Evolutionary conservation across 2,888 invertebrate species (phyloP).

Genomic region (Prenolepis imparis): DNA sequence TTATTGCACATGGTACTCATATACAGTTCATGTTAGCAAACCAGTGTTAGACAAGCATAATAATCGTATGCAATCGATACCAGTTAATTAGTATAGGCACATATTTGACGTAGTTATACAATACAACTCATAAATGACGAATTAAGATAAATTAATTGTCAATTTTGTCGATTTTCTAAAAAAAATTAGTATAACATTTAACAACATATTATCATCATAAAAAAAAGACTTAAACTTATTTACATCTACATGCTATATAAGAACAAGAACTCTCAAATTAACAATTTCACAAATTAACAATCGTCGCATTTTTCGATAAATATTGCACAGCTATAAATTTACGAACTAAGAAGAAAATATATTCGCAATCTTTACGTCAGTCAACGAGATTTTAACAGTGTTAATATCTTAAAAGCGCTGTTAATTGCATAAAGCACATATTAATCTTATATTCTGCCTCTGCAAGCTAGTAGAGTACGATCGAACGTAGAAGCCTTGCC

Average conservation of each 20-base stretch:
- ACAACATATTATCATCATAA: conserved; percentile 4
- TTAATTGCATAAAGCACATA: conserved; percentile 44
- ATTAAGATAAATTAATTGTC: neutral
- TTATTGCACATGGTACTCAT: conserved; percentile 61
- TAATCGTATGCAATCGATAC: conserved; percentile 21
- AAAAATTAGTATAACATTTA: neutral
- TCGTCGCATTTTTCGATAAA: conserved; percentile 2
- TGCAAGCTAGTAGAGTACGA: conserved; percentile 18
- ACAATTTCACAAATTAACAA: conserved; percentile 6
- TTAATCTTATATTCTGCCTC: conserved; percentile 24
- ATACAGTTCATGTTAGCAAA: conserved; percentile 58
- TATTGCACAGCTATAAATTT: conserved; percentile 29
- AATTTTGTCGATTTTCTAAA: neutral
- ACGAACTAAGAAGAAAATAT: neutral
- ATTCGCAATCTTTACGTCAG: conserved; percentile 19
- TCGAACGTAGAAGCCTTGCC: neutral
- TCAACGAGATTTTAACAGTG: neutral
- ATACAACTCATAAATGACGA: conserved; percentile 9
- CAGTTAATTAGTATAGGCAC: conserved; percentile 33
- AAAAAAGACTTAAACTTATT: neutral
- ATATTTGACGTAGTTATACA: conserved; percentile 32
- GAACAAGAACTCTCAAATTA: conserved; percentile 8
- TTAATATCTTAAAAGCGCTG: conserved; percentile 45
- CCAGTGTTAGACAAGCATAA: conserved; percentile 57
- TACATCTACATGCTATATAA: conserved; percentile 17